Evolutionary conservation across 2,113 vertebrate genomes (phyloP).

Genomic region (Halcyon senegalensis): DNA sequence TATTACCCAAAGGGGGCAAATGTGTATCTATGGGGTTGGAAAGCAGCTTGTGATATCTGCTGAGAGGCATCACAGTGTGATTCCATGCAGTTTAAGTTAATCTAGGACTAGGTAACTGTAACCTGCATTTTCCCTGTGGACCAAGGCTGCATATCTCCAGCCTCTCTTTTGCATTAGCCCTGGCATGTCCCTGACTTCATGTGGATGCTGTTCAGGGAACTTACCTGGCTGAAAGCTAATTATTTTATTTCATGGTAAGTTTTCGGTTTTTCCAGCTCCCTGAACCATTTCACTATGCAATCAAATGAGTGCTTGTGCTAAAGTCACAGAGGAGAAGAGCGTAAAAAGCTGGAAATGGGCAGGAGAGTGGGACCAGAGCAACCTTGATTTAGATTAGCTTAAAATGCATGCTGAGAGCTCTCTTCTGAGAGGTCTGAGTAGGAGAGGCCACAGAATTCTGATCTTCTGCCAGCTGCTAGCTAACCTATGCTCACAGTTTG

Average conservation of each 20-base stretch:
- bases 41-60: not conserved
- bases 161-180: not conserved
- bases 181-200: not conserved
- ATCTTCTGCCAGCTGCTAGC: not conserved
- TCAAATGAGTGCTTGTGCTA: not conserved
- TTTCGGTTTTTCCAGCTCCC: slow-evolving; percentile 4
- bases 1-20: not conserved
- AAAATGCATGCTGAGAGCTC: not conserved
- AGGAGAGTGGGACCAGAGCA: not conserved
- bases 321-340: not conserved
- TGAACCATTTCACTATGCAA: not conserved
- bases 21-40: not conserved
- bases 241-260: slow-evolving; percentile 28
- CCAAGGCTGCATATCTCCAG: not conserved
- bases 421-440: not conserved
- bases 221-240: slow-evolving; percentile 3
- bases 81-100: not conserved
- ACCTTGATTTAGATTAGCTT: not conserved
- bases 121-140: not conserved
- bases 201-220: not conserved
- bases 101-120: not conserved
- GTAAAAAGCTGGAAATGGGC: not conserved
- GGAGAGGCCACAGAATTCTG: not conserved
- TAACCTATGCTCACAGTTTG: not conserved
- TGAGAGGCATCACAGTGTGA: not conserved